phyloP scores from a whole-genome alignment of 1,140 invertebrate species.

The Magallana ariakensis region DNA sequence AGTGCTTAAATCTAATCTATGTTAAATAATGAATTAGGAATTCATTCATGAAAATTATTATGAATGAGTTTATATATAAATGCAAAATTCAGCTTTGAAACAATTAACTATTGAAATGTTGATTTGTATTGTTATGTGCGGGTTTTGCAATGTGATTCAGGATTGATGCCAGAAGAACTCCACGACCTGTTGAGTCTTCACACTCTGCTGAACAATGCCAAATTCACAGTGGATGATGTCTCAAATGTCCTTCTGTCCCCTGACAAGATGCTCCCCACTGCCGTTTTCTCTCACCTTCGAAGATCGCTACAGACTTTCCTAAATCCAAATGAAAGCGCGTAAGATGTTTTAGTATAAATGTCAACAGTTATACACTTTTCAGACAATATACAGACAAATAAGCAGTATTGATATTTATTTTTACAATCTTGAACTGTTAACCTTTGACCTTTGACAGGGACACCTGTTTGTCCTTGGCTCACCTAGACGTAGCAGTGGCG shows the following conservation, averaged over 20 bases:
- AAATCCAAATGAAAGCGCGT: conserved; percentile 61
- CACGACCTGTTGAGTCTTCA: conserved; percentile 71
- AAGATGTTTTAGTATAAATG: conserved; percentile 29
- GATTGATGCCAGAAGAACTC: conserved; percentile 72
- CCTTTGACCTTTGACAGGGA: conserved; percentile 57
- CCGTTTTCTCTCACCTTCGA: conserved; percentile 65
- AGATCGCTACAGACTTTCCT: conserved; percentile 73
- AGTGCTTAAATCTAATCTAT: background rate
- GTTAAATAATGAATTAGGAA: background rate
- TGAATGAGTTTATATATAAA: background rate
- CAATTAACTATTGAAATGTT: background rate
- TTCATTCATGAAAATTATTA: background rate
- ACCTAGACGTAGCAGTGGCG: conserved; percentile 65
- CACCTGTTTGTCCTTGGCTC: conserved; percentile 61
- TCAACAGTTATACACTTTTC: background rate
- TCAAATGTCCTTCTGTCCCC: conserved; percentile 59
- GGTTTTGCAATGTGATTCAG: conserved; percentile 55
- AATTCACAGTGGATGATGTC: conserved; percentile 63
- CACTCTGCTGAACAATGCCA: conserved; percentile 51
- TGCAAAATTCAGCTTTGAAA: too few species aligned
- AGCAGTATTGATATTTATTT: too few species aligned
- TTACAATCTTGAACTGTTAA: background rate
- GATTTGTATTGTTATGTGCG: background rate
- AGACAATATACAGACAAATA: background rate
- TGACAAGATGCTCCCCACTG: conserved; percentile 62